A percentile compares a stretch with the other conserved stretches of the same genome.
phyloP scores from a whole-genome alignment of 1,140 invertebrate genomes.

The Pararge aegeria region DNA sequence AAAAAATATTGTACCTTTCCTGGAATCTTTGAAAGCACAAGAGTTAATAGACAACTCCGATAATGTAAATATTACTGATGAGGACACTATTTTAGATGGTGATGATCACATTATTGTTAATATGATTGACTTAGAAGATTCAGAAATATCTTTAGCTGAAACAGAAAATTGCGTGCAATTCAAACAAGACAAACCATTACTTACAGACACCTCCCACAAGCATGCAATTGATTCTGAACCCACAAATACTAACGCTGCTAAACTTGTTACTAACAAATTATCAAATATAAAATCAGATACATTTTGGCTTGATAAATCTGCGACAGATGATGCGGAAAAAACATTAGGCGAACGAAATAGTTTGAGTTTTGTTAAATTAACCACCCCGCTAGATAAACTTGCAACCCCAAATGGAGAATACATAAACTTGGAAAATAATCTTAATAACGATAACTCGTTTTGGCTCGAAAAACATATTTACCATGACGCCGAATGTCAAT shows the following conservation, averaged over 20 bases:
- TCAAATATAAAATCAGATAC: slow-evolving; percentile 51
- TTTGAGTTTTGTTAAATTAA: slow-evolving; percentile 1
- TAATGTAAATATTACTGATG: neutral
- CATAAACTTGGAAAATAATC: slow-evolving; percentile 54
- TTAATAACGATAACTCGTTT: slow-evolving; percentile 79
- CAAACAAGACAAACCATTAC: neutral
- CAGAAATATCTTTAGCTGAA: neutral
- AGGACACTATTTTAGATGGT: slow-evolving; percentile 7
- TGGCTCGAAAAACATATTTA: slow-evolving; percentile 83
- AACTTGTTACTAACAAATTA: slow-evolving; percentile 41
- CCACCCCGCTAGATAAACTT: neutral
- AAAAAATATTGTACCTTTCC: neutral
- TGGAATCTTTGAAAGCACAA: neutral
- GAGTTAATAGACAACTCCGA: neutral
- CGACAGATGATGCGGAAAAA: slow-evolving; percentile 56
- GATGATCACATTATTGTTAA: slow-evolving; percentile 40
- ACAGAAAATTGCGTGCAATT: neutral
- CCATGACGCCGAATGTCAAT: slow-evolving; percentile 83
- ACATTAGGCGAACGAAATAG: slow-evolving; percentile 33
- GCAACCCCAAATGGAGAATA: slow-evolving; percentile 12
- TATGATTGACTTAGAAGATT: slow-evolving; percentile 40
- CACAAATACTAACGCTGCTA: slow-evolving; percentile 8
- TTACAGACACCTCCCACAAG: neutral
- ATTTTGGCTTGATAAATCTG: slow-evolving; percentile 59
- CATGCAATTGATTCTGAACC: slow-evolving; percentile 9